Percentiles rank a stretch among this genome's conserved stretches.
These are phyloP conservation scores for Achroia grisella DNA, from an alignment of 1,140 invertebrate species.

Conservation along the genomic window DNA sequence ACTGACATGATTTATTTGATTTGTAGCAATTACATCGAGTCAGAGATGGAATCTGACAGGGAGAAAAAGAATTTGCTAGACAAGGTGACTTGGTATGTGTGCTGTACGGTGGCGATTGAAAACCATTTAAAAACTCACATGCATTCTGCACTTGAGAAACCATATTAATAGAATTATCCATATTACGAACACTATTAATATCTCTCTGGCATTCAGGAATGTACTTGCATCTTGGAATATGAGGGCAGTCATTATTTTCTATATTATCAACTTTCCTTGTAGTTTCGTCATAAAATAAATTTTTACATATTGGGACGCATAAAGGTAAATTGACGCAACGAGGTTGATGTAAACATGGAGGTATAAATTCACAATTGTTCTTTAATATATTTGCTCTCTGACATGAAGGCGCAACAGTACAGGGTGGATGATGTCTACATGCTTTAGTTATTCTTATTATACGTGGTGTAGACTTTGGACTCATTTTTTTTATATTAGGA, in stretches of 20 bases:
- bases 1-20: conserved; percentile 51
- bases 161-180: conserved; percentile 16
- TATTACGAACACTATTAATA: conserved; percentile 13
- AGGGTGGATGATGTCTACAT: conserved; percentile 57
- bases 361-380: conserved; percentile 55
- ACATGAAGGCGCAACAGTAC: conserved; percentile 54
- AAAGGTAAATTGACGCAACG: conserved; percentile 57
- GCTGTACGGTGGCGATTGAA: conserved; percentile 21
- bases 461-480: conserved; percentile 23
- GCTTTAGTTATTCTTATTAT: conserved; percentile 56
- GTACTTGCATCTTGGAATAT: conserved; percentile 28
- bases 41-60: conserved; percentile 18
- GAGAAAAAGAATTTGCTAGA: conserved; percentile 23
- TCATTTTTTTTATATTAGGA: conserved; percentile 14
- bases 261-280: conserved; percentile 21
- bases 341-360: conserved; percentile 51
- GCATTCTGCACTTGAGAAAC: conserved; percentile 23
- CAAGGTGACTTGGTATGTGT: conserved; percentile 21
- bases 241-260: conserved; percentile 20
- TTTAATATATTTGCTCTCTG: conserved; percentile 49
- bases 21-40: conserved; percentile 14
- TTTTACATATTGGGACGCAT: conserved; percentile 47
- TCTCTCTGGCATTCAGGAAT: conserved; percentile 22
- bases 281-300: conserved; percentile 31
- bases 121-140: conserved; percentile 32